phyloP scores from a whole-genome alignment of 2,888 invertebrate genomes.

The Clunio marinus region DNA sequence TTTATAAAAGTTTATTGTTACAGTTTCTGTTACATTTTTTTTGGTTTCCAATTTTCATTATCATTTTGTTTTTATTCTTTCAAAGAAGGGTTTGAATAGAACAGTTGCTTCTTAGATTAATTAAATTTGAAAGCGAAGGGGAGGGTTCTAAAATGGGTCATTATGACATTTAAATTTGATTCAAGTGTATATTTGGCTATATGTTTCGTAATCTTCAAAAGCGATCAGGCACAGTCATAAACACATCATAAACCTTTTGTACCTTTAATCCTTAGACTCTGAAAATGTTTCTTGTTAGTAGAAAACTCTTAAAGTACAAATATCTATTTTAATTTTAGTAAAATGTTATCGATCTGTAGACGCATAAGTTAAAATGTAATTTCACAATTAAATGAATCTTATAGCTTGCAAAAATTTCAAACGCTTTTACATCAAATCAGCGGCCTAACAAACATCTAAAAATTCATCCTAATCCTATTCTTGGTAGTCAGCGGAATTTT shows the following conservation, averaged over 20 bases:
- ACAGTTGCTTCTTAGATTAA: not conserved
- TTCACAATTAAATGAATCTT: not conserved
- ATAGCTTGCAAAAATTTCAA: not conserved
- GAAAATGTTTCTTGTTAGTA: too few relatives aligned
- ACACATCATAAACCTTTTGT: not conserved
- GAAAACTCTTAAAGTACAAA: too few relatives aligned
- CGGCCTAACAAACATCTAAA: too few relatives aligned
- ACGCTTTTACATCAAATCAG: not conserved
- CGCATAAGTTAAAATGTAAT: not conserved
- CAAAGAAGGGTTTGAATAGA: too few relatives aligned
- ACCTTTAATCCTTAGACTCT: not conserved
- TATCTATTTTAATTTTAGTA: too few relatives aligned
- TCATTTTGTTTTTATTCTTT: too few relatives aligned
- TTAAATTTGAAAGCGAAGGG: not conserved
- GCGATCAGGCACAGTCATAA: not conserved
- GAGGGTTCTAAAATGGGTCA: not conserved
- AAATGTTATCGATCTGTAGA: too few relatives aligned
- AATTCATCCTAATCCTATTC: not conserved
- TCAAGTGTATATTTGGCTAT: not conserved
- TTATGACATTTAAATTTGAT: not conserved
- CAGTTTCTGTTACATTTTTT: too few relatives aligned
- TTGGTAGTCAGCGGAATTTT: constrained; percentile 37
- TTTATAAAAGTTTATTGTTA: not conserved
- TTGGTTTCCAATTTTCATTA: too few relatives aligned
- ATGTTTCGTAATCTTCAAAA: not conserved